phyloP scores from a whole-genome alignment of 2,113 vertebrate genomes.

The Eurypyga helias region DNA sequence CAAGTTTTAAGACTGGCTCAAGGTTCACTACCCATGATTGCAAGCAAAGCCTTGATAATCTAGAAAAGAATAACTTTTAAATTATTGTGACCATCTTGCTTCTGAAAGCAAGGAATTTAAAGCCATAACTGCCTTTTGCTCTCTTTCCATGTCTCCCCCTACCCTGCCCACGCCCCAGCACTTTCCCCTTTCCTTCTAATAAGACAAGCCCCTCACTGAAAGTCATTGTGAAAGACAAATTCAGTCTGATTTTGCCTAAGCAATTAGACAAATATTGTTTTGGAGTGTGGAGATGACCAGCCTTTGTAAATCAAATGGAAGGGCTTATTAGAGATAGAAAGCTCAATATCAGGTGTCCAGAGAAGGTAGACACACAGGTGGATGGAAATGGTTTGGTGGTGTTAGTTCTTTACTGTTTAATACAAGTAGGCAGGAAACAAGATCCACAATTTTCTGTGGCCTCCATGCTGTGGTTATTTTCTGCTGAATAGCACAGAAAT shows the following conservation, averaged over 20 bases:
- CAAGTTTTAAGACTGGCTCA: background rate
- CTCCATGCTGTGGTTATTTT: conserved; percentile 67
- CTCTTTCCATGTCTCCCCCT: no score
- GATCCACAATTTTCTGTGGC: conserved; percentile 41
- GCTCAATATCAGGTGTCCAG: background rate
- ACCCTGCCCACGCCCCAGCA: no score
- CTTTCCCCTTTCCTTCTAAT: background rate
- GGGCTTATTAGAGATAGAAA: background rate
- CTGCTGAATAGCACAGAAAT: conserved; percentile 60
- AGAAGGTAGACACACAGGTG: background rate
- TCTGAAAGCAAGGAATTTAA: background rate
- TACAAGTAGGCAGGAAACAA: conserved; percentile 7
- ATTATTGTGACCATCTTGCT: background rate
- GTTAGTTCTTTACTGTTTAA: background rate
- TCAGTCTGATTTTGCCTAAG: background rate
- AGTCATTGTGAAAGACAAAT: background rate
- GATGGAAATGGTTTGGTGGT: background rate
- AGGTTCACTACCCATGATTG: background rate
- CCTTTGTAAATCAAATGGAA: background rate
- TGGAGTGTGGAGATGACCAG: background rate
- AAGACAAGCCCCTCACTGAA: background rate
- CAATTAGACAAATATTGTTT: background rate
- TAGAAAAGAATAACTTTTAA: background rate
- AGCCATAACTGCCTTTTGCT: background rate
- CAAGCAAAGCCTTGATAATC: background rate